A percentile compares a stretch with the other conserved stretches of the same genome.
Evolutionary conservation across 2,888 invertebrate genomes (phyloP).

Genomic region (Lasioglossum lativentre): DNA sequence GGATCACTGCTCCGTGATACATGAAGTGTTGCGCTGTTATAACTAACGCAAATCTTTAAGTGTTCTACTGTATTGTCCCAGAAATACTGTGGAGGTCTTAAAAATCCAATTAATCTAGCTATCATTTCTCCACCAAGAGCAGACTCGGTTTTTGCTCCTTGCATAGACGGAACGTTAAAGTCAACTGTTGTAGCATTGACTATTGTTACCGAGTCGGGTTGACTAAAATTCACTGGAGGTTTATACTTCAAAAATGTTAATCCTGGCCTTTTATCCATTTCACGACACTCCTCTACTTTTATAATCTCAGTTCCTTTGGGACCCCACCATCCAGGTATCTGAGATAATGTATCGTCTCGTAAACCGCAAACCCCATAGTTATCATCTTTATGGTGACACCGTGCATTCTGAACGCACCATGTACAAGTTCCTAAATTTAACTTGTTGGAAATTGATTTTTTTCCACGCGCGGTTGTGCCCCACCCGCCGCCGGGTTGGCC

Average conservation of each 20-base stretch:
- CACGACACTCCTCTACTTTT: constrained; percentile 91
- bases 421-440: constrained; percentile 92
- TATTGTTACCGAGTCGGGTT: constrained; percentile 95
- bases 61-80: constrained; percentile 90
- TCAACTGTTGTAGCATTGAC: constrained; percentile 94
- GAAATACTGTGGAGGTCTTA: constrained; percentile 90
- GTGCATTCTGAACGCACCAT: constrained; percentile 97
- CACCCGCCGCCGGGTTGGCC: constrained; percentile 87
- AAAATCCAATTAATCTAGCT: constrained; percentile 92
- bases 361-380: constrained; percentile 93
- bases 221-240: constrained; percentile 93
- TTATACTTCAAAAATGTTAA: constrained; percentile 95
- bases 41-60: constrained; percentile 92
- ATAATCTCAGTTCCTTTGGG: constrained; percentile 91
- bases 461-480: constrained; percentile 82
- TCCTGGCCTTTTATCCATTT: constrained; percentile 93
- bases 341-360: constrained; percentile 92
- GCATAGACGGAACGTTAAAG: constrained; percentile 90
- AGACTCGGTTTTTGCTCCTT: constrained; percentile 89
- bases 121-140: constrained; percentile 90
- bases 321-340: constrained; percentile 96
- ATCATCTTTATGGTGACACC: constrained; percentile 94
- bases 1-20: constrained; percentile 79
- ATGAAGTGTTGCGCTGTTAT: constrained; percentile 89
- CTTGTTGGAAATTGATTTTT: constrained; percentile 90